Conservation (phyloP, 2,113 vertebrate species). For the Herpetotheres cachinnans region DNA sequence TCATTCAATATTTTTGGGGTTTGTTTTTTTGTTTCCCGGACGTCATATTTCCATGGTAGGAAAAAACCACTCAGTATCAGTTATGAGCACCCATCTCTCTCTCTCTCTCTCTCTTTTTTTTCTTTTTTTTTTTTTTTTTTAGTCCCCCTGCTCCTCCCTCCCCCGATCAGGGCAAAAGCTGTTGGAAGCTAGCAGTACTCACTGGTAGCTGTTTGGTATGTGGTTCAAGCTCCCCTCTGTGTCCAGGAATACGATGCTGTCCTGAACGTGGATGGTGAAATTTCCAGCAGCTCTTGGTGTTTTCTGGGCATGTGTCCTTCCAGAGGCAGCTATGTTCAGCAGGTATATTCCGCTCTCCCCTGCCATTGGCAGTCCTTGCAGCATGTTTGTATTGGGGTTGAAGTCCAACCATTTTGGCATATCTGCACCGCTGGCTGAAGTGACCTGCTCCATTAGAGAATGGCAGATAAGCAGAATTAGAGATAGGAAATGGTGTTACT, state of each 20-base stretch:
- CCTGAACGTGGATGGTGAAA: not conserved
- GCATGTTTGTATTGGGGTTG: not conserved
- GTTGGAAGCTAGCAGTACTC: not conserved
- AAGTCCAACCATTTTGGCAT: constrained; percentile 62
- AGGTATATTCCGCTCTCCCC: constrained; percentile 23
- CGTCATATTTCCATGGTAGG: not conserved
- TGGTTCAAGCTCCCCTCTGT: not conserved
- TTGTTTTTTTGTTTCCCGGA: not conserved
- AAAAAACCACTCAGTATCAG: not conserved
- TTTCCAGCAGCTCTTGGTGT: not conserved
- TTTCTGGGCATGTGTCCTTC: not conserved
- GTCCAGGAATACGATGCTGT: not conserved
- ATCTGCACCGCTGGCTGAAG: not conserved
- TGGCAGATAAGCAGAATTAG: not conserved
- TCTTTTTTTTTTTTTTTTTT: too few relatives aligned
- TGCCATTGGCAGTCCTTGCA: constrained; percentile 42
- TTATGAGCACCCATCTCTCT: not conserved
- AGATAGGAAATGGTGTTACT: not conserved
- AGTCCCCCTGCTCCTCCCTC: too few relatives aligned
- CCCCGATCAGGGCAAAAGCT: not conserved
- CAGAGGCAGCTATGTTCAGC: not conserved
- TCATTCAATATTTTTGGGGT: not conserved
- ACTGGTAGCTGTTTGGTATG: not conserved
- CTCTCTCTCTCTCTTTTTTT: too few relatives aligned
- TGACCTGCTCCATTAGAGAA: not conserved